Evolutionary conservation across 2,888 invertebrate species (phyloP), one percentile per base, ranked within the genome.

Genomic region (Athalia rosae): DNA sequence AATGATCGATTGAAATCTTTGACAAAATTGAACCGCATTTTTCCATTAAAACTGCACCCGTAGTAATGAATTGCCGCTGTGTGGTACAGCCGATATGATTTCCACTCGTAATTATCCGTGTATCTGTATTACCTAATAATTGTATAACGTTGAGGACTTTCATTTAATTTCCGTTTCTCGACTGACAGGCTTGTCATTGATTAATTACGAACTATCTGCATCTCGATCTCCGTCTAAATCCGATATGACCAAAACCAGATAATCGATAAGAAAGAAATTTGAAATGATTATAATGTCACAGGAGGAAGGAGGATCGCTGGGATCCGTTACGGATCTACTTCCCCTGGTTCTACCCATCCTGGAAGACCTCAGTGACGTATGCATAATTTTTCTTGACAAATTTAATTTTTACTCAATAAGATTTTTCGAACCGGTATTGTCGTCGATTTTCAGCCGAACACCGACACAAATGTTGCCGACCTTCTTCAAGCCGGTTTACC

Each of bases 311-410:
- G 89, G 89, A 48, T 88, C 87, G 0, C 76, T 90, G n/a, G 84
- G 86, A 74, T 83, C 87, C 2, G 7, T 89, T 4, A 71, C 86
- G 45, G 87, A 87, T 11, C 81, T 90, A 3, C 66, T 90, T 50
- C 88, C 88, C 3, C 77, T 90, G 4, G 81, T 85, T n/a, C 82
- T 85, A 3, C 89, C 89, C 0, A 85, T 89, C 78, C 81, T 90
- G 28, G 88, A 89, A 78, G 89, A 89, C 76, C 84, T 90, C 9
- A 89, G 89, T 81, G 87, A 89, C 73, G 89, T 90, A 85, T 28
- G 28, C 28, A 28, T 28, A 28, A 28, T 28, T 28, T n/a, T 28
- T 28, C 28, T 28, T 28, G 2, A 28, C 28, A 28, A 28, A 28
- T 28, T 28, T 28, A 0, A 0, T 5, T 6, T 76, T 66, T 15